Evolutionary conservation across 2,797 vertebrate species (phyloP), one percentile per base, ranked within the genome.

Genomic region (Okamejei kenojei): DNA sequence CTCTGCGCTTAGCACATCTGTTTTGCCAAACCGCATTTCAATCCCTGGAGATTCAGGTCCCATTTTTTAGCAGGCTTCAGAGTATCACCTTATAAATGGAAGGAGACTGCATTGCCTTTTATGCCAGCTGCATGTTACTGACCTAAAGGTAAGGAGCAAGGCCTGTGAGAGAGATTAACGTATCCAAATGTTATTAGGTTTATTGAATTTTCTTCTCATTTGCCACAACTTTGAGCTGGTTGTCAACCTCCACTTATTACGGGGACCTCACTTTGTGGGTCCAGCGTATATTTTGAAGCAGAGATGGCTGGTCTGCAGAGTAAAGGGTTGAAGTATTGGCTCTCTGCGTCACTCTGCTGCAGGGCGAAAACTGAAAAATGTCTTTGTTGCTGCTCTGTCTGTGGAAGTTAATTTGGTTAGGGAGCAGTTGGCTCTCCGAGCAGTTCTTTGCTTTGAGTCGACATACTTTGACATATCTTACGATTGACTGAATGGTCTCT

Each of bases 281-380:
- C 15, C 73, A 54, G 35, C 23, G n/a, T 92, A 29, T 2, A 54
- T 92, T 76, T 76, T 92, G 71, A 29, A 19, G 90, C 38, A 92
- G 90, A 58, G 90, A 58, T 92, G 71, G 90, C 21, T 92, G 38
- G 90, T 76, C 90, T 92, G 90, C 90, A 92, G 90, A 92, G 90
- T 74, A 92, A 73, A 92, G 71, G 38, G 45, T 21, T 26, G 23
- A 17, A 13, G 10, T 76, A 92, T 54, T 74, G 45, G 38, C 90
- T 92, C 90, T n/a, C 74, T 76, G 68, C 21, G 1, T 76, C 90
- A 92, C 76, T 92, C 71, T 74, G 90, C 90, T 92, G 90, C 38
- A 76, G 71, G 68, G 90, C 71, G 4, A 92, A 92, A 45, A 74
- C 71, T 92, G 68, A 92, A n/a, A 74, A 92, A 76, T 92, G 71